These are phyloP conservation scores for Hydriomena furcata DNA, from an alignment of 2,888 invertebrate genomes.

Conservation along the genomic window DNA sequence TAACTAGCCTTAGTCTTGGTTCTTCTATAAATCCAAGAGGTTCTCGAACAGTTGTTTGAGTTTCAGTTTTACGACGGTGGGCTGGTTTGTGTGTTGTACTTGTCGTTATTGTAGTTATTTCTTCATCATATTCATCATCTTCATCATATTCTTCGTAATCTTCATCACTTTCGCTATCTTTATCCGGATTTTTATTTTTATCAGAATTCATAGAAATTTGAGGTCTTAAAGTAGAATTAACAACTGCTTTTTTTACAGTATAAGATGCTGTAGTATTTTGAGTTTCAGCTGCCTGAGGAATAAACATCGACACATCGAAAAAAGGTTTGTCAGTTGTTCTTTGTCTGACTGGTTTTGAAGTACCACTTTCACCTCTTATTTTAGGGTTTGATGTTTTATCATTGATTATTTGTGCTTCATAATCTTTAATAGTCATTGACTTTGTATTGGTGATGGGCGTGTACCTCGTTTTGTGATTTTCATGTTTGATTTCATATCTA, in stretches of 20 bases:
- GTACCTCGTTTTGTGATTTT: constrained; percentile 65
- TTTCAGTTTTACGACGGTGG: constrained; percentile 46
- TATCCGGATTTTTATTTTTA: constrained; percentile 17
- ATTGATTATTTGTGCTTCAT: constrained; percentile 46
- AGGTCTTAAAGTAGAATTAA: constrained; percentile 31
- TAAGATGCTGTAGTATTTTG: constrained; percentile 57
- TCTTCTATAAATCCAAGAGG: constrained; percentile 39
- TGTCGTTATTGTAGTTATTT: constrained; percentile 45
- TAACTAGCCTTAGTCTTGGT: constrained; percentile 57
- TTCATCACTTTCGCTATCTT: constrained; percentile 46
- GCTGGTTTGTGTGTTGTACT: constrained; percentile 53
- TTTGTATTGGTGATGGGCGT: constrained; percentile 63
- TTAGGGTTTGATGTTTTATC: constrained; percentile 24
- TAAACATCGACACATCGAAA: constrained; percentile 50
- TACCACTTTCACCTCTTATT: constrained; percentile 24
- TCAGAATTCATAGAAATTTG: not conserved
- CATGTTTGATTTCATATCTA: constrained; percentile 63
- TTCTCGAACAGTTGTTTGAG: constrained; percentile 47
- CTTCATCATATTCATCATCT: constrained; percentile 40
- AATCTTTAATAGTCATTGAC: constrained; percentile 60
- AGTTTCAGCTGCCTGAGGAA: constrained; percentile 43
- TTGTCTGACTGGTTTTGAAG: constrained; percentile 26
- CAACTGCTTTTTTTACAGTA: constrained; percentile 46
- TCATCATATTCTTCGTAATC: constrained; percentile 56
- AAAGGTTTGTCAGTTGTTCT: constrained; percentile 39